phyloP scores from a whole-genome alignment of 2,888 invertebrate species.

The Pterobdella sp. region DNA sequence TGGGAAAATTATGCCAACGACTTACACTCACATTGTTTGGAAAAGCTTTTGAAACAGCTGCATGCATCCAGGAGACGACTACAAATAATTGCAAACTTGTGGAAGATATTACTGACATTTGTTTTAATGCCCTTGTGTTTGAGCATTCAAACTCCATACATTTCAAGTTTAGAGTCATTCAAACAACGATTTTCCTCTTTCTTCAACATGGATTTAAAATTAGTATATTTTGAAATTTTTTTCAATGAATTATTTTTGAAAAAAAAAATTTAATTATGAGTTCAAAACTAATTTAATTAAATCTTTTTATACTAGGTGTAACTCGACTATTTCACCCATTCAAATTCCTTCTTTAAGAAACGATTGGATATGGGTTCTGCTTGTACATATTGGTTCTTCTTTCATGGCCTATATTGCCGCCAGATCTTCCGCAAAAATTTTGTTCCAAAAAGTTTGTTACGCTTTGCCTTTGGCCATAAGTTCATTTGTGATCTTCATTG shows the following conservation, averaged over 20 bases:
- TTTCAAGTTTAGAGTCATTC: neutral
- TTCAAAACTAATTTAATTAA: neutral
- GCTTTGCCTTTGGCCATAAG: constrained; percentile 52
- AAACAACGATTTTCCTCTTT: constrained; percentile 16
- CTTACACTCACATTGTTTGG: constrained; percentile 8
- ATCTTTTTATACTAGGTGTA: neutral
- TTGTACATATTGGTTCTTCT: constrained; percentile 16
- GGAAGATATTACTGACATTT: constrained; percentile 42
- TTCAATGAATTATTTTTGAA: neutral
- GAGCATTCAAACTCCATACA: constrained; percentile 11
- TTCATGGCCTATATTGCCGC: constrained; percentile 32
- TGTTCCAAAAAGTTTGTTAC: constrained; percentile 44
- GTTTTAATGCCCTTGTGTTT: constrained; percentile 22
- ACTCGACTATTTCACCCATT: neutral
- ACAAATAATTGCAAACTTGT: constrained; percentile 37
- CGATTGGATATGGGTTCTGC: constrained; percentile 32
- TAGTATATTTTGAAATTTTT: constrained; percentile 21
- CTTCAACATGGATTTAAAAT: constrained; percentile 26
- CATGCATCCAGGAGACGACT: constrained; percentile 47
- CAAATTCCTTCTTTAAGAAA: constrained; percentile 15
- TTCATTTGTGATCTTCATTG: constrained; percentile 43
- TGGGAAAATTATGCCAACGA: constrained; percentile 69
- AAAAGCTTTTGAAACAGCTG: constrained; percentile 46
- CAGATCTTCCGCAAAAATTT: constrained; percentile 29
- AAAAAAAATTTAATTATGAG: neutral